These are phyloP conservation scores for Rhabdophis nuchalis DNA, from an alignment of 2,797 vertebrate species.

Conservation along the genomic window DNA sequence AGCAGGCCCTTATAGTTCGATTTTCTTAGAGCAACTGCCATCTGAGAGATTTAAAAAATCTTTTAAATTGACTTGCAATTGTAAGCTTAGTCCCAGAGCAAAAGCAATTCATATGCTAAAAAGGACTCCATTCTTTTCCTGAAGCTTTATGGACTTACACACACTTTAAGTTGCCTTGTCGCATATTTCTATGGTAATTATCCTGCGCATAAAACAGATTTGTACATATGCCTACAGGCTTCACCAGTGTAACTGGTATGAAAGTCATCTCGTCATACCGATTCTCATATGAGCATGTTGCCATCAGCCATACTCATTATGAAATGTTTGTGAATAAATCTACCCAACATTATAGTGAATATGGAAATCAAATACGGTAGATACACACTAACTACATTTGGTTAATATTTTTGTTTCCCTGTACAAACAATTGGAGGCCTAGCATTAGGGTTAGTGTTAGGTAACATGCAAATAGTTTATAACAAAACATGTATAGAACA, in stretches of 20 bases:
- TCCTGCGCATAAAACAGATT: neutral
- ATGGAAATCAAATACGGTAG: neutral
- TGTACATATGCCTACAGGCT: neutral
- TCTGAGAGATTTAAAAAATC: constrained; percentile 6
- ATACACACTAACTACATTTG: neutral
- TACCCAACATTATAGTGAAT: neutral
- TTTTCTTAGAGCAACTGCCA: constrained; percentile 21
- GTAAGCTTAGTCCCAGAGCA: neutral
- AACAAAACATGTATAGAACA: neutral
- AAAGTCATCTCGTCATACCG: neutral
- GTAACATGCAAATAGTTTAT: constrained; percentile 7
- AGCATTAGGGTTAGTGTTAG: neutral
- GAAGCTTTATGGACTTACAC: constrained; percentile 28
- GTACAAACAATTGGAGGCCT: neutral
- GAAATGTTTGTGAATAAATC: neutral
- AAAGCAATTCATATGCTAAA: constrained; percentile 5
- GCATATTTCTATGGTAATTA: constrained; percentile 17
- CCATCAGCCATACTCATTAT: constrained; percentile 3
- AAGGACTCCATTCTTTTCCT: constrained; percentile 19
- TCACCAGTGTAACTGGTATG: neutral
- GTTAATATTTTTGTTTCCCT: neutral
- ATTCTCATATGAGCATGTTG: neutral
- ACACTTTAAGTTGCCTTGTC: constrained; percentile 12
- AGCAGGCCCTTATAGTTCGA: constrained; percentile 27
- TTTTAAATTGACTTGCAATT: neutral